Conservation (phyloP, 2,113 vertebrate species). For the Cinclus mexicanus region DNA sequence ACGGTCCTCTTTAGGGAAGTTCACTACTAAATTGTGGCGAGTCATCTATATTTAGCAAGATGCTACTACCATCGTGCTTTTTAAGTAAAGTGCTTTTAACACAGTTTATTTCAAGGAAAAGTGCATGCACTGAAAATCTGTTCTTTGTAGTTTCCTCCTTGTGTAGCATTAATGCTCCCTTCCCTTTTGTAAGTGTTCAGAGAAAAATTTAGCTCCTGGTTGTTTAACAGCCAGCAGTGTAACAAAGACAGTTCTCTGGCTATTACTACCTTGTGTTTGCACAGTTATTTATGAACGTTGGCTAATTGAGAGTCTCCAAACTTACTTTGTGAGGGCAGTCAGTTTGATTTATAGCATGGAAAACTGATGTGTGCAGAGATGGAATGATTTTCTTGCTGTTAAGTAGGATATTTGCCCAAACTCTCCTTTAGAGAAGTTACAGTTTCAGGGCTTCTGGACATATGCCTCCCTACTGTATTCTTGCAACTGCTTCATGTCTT, state of each 20-base stretch:
- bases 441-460: not conserved
- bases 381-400: not conserved
- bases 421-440: not conserved
- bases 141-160: conserved; percentile 53
- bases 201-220: conserved; percentile 55
- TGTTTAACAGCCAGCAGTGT: conserved; percentile 23
- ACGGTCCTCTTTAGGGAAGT: conserved; percentile 47
- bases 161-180: conserved; percentile 48
- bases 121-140: conserved; percentile 49
- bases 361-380: not conserved
- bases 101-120: conserved; percentile 64
- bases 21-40: conserved; percentile 65
- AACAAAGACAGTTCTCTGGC: conserved; percentile 11
- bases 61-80: conserved; percentile 64
- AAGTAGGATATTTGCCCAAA: not conserved
- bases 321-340: not conserved
- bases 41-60: conserved; percentile 69
- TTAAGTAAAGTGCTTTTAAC: conserved; percentile 71
- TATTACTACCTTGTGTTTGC: conserved; percentile 25
- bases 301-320: conserved; percentile 6
- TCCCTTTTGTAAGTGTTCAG: conserved; percentile 51
- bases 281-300: not conserved
- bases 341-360: not conserved
- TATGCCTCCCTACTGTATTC: not conserved
- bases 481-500: not conserved